phyloP scores from a whole-genome alignment of 2,888 invertebrate genomes.

The Ophioninae sp. region DNA sequence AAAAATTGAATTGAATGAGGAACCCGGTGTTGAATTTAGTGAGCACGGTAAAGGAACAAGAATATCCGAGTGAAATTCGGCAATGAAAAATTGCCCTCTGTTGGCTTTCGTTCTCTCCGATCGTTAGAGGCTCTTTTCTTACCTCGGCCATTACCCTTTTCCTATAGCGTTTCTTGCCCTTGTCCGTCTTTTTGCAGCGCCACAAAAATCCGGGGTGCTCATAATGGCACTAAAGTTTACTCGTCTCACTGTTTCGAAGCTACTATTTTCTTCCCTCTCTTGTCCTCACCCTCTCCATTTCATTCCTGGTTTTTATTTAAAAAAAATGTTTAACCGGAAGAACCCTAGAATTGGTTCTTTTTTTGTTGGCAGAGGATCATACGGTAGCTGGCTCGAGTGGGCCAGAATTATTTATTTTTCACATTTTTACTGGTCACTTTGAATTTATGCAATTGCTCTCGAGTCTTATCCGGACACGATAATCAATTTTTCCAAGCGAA shows the following conservation, averaged over 20 bases:
- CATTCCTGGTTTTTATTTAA: background rate
- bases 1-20: background rate
- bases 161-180: background rate
- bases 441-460: too few relatives aligned
- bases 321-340: background rate
- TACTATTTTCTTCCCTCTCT: background rate
- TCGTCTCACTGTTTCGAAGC: conserved; percentile 17
- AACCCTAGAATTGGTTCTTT: background rate
- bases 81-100: background rate
- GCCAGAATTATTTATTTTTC: too few relatives aligned
- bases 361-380: background rate
- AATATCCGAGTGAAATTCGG: background rate
- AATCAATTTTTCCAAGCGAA: too few relatives aligned
- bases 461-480: too few relatives aligned
- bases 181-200: conserved; percentile 12
- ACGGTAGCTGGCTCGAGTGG: background rate
- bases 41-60: background rate
- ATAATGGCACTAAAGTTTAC: conserved; percentile 50
- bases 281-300: conserved; percentile 1
- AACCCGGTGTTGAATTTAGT: background rate
- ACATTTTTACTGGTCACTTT: too few relatives aligned
- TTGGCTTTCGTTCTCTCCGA: background rate
- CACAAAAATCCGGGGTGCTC: conserved; percentile 12
- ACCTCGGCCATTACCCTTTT: conserved; percentile 7
- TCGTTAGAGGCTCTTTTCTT: background rate